phyloP scores from a whole-genome alignment of 2,113 vertebrate genomes.

The Ondatra zibethicus region DNA sequence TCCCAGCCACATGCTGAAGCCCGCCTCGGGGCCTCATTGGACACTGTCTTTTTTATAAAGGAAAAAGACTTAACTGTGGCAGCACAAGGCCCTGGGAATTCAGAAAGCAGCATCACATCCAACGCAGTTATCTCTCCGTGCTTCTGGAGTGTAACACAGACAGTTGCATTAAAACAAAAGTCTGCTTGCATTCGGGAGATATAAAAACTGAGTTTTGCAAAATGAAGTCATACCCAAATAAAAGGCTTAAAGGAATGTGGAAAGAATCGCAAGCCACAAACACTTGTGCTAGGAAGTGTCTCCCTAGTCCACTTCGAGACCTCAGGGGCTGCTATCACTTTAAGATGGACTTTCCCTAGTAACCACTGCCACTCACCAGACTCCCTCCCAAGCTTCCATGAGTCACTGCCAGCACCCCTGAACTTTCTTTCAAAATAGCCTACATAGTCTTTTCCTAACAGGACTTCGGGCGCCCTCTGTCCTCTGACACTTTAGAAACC shows the following conservation, averaged over 20 bases:
- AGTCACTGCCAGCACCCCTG: background rate
- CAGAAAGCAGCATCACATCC: background rate
- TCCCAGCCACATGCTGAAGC: rapidly evolving
- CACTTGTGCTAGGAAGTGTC: background rate
- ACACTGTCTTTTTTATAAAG: background rate
- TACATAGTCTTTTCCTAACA: background rate
- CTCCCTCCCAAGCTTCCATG: background rate
- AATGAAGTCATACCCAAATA: background rate
- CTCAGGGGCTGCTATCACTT: background rate
- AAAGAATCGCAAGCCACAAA: background rate
- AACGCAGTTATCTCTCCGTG: rapidly evolving
- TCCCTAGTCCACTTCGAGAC: background rate
- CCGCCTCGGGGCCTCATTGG: background rate
- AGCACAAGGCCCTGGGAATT: background rate
- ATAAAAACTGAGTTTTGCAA: background rate
- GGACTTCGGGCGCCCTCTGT: background rate
- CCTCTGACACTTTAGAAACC: background rate
- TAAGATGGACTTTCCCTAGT: background rate
- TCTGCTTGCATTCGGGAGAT: background rate
- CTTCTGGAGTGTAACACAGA: background rate
- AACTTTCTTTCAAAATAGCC: background rate
- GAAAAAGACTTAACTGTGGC: background rate
- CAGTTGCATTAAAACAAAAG: background rate
- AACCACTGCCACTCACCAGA: background rate
- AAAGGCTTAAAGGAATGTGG: background rate